phyloP scores from a whole-genome alignment of 37 sponge, comb jelly and placozoan genomes.

The Petrosia ficiformis region DNA sequence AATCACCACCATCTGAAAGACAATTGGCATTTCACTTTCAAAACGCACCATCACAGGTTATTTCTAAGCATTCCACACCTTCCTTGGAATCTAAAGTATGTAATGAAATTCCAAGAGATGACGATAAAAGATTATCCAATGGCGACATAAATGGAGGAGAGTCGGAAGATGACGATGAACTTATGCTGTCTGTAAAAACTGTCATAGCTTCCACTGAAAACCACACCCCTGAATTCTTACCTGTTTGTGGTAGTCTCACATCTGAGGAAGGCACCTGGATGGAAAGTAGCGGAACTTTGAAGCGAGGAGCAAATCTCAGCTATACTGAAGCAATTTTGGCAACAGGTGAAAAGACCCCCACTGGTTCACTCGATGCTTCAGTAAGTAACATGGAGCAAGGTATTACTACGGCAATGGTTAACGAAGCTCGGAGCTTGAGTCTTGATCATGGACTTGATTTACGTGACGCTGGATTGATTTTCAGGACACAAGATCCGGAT shows the following conservation, averaged over 20 bases:
- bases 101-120: background rate
- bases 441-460: background rate
- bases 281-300: background rate
- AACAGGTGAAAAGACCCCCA: slow-evolving; percentile 1
- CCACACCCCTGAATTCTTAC: background rate
- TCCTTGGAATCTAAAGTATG: background rate
- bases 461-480: background rate
- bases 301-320: background rate
- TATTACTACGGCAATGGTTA: background rate
- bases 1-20: background rate
- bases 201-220: background rate
- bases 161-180: background rate
- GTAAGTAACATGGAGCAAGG: background rate
- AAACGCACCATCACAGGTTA: background rate
- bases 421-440: background rate
- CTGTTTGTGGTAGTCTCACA: background rate
- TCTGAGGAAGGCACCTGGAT: background rate
- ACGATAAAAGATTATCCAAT: background rate
- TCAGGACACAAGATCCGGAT: background rate
- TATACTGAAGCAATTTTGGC: background rate
- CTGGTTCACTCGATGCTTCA: background rate
- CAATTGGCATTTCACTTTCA: too few relatives aligned
- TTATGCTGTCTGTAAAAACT: background rate
- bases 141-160: background rate
- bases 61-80: background rate